phyloP scores from a whole-genome alignment of 1,140 invertebrate species.

The Solen grandis region DNA sequence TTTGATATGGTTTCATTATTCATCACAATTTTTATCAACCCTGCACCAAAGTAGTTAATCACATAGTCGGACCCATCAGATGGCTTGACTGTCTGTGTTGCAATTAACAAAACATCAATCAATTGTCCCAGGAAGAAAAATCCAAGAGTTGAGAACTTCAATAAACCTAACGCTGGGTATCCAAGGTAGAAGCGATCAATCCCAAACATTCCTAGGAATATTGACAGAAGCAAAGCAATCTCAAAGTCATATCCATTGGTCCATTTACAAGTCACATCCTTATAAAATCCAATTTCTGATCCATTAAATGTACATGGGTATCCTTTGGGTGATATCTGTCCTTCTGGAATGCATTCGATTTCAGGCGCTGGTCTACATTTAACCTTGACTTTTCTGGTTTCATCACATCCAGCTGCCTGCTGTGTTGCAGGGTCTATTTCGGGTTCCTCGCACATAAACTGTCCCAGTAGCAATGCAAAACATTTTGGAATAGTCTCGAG shows the following conservation, averaged over 20 bases:
- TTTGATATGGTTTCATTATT: conserved; percentile 84
- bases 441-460: conserved; percentile 89
- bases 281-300: conserved; percentile 85
- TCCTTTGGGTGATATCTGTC: conserved; percentile 14
- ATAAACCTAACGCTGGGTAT: conserved; percentile 94
- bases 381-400: conserved; percentile 84
- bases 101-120: conserved; percentile 96
- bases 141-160: conserved; percentile 97
- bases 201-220: conserved; percentile 98
- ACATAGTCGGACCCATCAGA: conserved; percentile 98
- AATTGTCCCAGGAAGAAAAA: conserved; percentile 98
- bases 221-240: conserved; percentile 93
- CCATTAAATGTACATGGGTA: conserved; percentile 88
- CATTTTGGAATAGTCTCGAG: conserved; percentile 20
- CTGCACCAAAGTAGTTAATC: conserved; percentile 94
- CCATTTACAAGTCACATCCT: conserved; percentile 93
- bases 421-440: conserved; percentile 95
- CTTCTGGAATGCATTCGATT: conserved; percentile 85
- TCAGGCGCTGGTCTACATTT: conserved; percentile 90
- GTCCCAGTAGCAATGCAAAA: conserved; percentile 66
- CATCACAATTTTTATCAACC: conserved; percentile 89
- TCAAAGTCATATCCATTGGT: conserved; percentile 89
- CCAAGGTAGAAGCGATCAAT: conserved; percentile 98
- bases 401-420: conserved; percentile 90
- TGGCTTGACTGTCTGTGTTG: conserved; percentile 93